Percentiles rank a stretch among this genome's conserved stretches.
Evolutionary conservation across 2,888 invertebrate species (phyloP).

Genomic region (Allygus modestus): DNA sequence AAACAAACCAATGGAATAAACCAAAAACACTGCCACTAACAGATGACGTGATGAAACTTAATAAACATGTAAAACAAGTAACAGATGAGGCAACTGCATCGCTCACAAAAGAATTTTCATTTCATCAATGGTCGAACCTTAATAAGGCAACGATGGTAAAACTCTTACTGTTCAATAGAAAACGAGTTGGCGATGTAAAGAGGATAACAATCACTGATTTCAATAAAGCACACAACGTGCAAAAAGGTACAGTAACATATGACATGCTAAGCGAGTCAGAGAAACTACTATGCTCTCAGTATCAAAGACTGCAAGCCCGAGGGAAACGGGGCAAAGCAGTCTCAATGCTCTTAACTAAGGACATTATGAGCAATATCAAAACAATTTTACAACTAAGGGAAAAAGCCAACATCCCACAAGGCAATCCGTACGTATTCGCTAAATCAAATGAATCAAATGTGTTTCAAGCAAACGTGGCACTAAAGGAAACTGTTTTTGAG

Average conservation of each 20-base stretch:
- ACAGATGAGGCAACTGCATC: neutral
- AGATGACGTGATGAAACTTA: neutral
- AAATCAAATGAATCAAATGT: no score
- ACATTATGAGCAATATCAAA: neutral
- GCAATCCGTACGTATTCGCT: no score
- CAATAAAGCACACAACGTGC: neutral
- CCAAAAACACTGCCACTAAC: neutral
- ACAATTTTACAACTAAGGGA: neutral
- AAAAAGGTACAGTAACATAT: neutral
- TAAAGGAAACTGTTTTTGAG: no score
- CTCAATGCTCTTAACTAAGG: constrained; percentile 30
- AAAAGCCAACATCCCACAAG: no score
- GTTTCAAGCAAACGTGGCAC: no score
- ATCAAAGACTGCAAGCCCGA: neutral
- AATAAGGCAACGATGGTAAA: neutral
- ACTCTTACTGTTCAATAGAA: constrained; percentile 1
- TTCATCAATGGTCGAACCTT: neutral
- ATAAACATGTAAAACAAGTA: neutral
- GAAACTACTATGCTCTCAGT: neutral
- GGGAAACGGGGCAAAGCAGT: constrained; percentile 18
- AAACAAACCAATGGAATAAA: constrained; percentile 10
- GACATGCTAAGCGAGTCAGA: constrained; percentile 9
- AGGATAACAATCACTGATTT: neutral
- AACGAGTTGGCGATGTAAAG: neutral
- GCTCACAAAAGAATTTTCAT: neutral